These are phyloP conservation scores for Lerema accius DNA, from an alignment of 1,140 invertebrate species.

Conservation along the genomic window DNA sequence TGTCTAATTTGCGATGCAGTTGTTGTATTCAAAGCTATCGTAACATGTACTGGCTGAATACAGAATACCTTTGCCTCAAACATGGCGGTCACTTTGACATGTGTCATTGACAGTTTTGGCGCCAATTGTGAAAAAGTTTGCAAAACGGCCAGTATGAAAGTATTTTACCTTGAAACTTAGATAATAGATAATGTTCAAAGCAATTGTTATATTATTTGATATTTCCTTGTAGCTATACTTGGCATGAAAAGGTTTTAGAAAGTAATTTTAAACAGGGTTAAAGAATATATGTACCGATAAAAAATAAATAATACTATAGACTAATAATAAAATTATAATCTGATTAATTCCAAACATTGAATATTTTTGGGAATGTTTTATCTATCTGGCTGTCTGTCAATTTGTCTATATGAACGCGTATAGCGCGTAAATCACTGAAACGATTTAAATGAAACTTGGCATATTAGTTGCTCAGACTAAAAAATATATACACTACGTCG, in stretches of 20 bases:
- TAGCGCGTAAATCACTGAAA: too few species aligned
- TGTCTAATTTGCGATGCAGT: conserved; percentile 59
- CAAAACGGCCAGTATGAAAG: background rate
- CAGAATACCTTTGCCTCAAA: conserved; percentile 54
- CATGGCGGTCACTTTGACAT: conserved; percentile 52
- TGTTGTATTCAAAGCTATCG: conserved; percentile 58
- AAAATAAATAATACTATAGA: background rate
- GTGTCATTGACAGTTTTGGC: conserved; percentile 46
- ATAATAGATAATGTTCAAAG: background rate
- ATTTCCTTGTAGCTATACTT: background rate
- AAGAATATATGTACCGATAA: background rate
- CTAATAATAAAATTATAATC: too few species aligned
- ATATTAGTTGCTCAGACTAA: too few species aligned
- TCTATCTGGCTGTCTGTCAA: too few species aligned
- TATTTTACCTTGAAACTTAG: conserved; percentile 3
- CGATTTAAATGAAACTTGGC: too few species aligned
- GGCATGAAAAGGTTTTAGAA: background rate
- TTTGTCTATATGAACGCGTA: too few species aligned
- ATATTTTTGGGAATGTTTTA: too few species aligned
- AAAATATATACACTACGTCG: too few species aligned
- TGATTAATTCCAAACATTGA: too few species aligned
- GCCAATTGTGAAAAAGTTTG: conserved; percentile 32
- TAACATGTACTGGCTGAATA: conserved; percentile 62
- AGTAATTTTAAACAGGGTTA: background rate
- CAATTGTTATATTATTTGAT: background rate